Conservation (phyloP, 2,797 vertebrate species). For the Iguana delicatissima region DNA sequence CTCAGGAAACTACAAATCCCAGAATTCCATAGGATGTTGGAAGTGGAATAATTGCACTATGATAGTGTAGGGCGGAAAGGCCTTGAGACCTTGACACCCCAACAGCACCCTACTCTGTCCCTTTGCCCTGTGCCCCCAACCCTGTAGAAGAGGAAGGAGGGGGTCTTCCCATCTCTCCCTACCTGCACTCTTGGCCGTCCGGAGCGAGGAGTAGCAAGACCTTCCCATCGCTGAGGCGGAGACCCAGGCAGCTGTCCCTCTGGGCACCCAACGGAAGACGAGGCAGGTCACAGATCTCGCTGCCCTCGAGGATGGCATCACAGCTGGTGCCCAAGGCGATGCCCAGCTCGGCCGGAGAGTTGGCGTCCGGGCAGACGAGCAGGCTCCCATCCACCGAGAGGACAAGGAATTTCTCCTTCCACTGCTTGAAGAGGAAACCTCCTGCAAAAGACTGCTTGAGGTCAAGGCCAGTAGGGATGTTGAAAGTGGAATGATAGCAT, state of each 20-base stretch:
- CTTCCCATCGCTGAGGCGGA: constrained; percentile 83
- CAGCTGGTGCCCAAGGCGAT: constrained; percentile 80
- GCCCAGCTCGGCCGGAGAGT: constrained; percentile 83
- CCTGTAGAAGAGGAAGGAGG: too few species aligned
- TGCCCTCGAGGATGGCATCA: constrained; percentile 81
- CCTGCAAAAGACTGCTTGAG: constrained; percentile 68
- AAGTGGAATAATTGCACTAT: too few species aligned
- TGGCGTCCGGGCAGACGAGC: constrained; percentile 82
- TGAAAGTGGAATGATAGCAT: too few species aligned
- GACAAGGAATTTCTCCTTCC: constrained; percentile 86
- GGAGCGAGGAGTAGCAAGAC: constrained; percentile 84
- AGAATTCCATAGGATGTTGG: too few species aligned
- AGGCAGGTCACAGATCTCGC: constrained; percentile 84
- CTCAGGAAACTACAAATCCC: too few species aligned
- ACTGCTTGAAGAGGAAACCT: constrained; percentile 89
- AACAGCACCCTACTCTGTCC: too few species aligned
- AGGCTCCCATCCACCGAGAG: constrained; percentile 84
- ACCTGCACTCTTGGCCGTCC: constrained; percentile 85
- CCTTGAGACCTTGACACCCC: too few species aligned
- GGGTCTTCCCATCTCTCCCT: too few species aligned
- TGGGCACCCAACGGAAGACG: constrained; percentile 81
- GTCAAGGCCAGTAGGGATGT: neutral
- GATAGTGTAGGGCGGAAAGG: too few species aligned
- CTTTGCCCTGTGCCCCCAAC: too few species aligned
- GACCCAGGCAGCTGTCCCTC: constrained; percentile 86